Evolutionary conservation across 2,888 invertebrate genomes (phyloP), one percentile per base, ranked within the genome.

Genomic region (Tuberolachnus salignus): DNA sequence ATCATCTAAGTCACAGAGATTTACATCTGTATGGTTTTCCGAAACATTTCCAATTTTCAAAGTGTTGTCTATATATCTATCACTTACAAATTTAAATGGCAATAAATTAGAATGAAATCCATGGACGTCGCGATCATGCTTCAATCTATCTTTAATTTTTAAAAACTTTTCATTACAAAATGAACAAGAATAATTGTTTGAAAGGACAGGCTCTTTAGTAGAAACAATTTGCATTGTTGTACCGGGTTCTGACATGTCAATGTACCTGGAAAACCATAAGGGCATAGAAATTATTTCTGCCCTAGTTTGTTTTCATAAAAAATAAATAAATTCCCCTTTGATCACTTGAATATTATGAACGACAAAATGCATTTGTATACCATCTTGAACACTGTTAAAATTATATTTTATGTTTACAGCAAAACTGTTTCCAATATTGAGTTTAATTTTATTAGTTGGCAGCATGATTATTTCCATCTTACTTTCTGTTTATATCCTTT

Each of bases 101-200:
- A 74, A 64, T 53, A 64, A 44, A 64, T 53, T 74, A 44, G 59
- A 59, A 1, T 34, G 42, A 80, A 72, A n/a, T 10, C 53, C 61
- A 67, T 80, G 80, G 34, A 80, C 11, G 51, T 75, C 44, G n/a
- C 53, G 57, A 21, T 66, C 75, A 80, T 85, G 84, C 63, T 83
- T 84, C 8, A 82, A 81, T 81, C 84, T 82, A 49, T 84, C 84
- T 69, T 83, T 83, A n/a, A 83, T 82, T 78, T 85, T 84, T 55
- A 84, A 83, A 80, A 84, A 85, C 9, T 82, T 82, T 61, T 81
- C 70, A n/a, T 80, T 81, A 80, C 83, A 83, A 11, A 83, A 61
- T 63, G 82, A 80, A 70, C 83, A 83, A 14, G 61, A 61, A 70
- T 80, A 80, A 61, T 53, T 66, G 44, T 74, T 42, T 63, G 74